Percentiles rank a stretch among this genome's conserved stretches.
Evolutionary conservation across 1,140 invertebrate species (phyloP).

Genomic region (Conus ventricosus): DNA sequence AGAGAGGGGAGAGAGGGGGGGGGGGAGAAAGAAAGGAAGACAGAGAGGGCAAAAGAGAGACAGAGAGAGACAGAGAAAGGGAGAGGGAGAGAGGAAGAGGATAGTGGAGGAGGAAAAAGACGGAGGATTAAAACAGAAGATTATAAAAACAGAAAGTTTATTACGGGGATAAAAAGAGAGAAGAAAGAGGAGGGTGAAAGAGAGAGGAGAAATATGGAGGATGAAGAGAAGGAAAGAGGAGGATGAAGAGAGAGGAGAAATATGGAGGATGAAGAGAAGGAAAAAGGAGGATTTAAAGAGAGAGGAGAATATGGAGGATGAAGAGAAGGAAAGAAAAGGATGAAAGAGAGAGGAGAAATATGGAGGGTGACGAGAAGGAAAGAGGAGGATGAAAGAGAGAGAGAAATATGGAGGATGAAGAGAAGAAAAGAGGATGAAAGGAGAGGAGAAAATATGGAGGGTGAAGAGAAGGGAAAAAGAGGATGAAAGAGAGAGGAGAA

Average conservation of each 20-base stretch:
- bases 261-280: neutral
- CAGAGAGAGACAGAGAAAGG: neutral
- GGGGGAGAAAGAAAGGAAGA: neutral
- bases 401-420: neutral
- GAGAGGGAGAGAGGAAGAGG: neutral
- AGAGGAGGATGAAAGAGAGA: neutral
- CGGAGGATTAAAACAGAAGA: neutral
- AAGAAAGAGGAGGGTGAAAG: neutral
- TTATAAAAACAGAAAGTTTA: neutral
- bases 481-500: no score
- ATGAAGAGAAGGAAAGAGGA: neutral
- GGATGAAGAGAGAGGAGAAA: neutral
- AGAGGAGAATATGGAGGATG: no score
- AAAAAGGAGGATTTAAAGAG: neutral
- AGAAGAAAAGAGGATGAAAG: neutral
- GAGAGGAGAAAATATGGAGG: neutral
- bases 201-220: neutral
- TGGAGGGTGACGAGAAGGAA: neutral
- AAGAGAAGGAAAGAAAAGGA: neutral
- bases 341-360: neutral
- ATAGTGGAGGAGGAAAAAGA: constrained; percentile 17
- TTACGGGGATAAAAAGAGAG: neutral
- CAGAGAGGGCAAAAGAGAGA: neutral
- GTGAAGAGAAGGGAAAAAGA: neutral
- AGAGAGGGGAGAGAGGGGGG: neutral